These are phyloP conservation scores for Hyperoplus lanceolatus DNA, from an alignment of 2,797 vertebrate species.

Conservation along the genomic window DNA sequence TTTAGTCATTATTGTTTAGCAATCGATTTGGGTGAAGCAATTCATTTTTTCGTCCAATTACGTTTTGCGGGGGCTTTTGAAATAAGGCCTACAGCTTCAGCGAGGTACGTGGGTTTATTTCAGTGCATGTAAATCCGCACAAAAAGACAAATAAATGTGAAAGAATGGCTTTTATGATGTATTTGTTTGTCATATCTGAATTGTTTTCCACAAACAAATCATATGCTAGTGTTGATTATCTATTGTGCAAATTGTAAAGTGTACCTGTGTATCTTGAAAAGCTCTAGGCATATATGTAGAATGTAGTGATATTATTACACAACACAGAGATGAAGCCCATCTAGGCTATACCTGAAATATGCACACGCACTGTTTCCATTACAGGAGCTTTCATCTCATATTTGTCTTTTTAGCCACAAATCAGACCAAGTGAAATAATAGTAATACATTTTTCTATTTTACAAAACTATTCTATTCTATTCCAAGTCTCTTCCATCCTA, in stretches of 20 bases:
- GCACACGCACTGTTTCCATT: slow-evolving; percentile 26
- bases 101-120: too few relatives aligned
- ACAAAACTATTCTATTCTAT: not conserved
- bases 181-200: not conserved
- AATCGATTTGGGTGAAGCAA: too few relatives aligned
- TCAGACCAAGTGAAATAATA: slow-evolving; percentile 6
- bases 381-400: slow-evolving; percentile 36
- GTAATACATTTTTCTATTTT: not conserved
- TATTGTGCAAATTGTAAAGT: not conserved
- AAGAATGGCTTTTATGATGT: too few relatives aligned
- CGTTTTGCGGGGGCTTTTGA: too few relatives aligned
- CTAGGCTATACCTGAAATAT: slow-evolving; percentile 54
- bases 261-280: not conserved
- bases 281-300: not conserved
- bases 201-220: not conserved
- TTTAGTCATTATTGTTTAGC: not conserved
- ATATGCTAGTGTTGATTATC: not conserved
- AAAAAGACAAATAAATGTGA: too few relatives aligned
- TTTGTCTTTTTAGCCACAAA: slow-evolving; percentile 39
- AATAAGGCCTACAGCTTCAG: too few relatives aligned
- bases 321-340: slow-evolving; percentile 46
- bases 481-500: not conserved
- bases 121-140: too few relatives aligned
- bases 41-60: too few relatives aligned
- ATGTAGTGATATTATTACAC: slow-evolving; percentile 39